phyloP scores from a whole-genome alignment of 2,888 invertebrate species.

The Leistus spinibarbis region DNA sequence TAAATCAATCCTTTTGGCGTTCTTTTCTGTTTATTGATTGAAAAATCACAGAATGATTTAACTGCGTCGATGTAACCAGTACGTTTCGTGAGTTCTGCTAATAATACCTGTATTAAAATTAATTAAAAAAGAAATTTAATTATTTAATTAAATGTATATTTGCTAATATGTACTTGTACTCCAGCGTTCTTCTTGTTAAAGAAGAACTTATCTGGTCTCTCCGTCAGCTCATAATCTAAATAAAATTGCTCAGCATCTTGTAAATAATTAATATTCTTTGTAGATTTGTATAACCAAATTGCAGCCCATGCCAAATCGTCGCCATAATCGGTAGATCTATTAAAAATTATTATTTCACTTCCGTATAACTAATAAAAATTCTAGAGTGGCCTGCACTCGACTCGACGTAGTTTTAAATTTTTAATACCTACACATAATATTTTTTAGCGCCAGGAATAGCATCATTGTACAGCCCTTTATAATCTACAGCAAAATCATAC shows the following conservation, averaged over 20 bases:
- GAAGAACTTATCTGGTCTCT: conserved; percentile 60
- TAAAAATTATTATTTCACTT: background rate
- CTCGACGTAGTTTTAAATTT: too few species aligned
- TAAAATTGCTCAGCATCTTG: conserved; percentile 60
- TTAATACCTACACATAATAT: conserved; percentile 57
- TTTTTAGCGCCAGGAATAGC: conserved; percentile 60
- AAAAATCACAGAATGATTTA: conserved; percentile 60
- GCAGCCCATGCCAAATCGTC: conserved; percentile 66
- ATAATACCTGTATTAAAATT: conserved; percentile 53
- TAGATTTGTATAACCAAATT: conserved; percentile 62
- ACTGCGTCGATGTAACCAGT: conserved; percentile 56
- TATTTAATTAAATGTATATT: background rate
- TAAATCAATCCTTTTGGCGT: conserved; percentile 63
- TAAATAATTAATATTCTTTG: conserved; percentile 57
- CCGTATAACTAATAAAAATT: too few species aligned
- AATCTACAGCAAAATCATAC: conserved; percentile 59
- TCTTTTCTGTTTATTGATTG: conserved; percentile 56
- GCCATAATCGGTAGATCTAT: conserved; percentile 61
- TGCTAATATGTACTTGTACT: conserved; percentile 55
- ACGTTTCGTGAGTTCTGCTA: conserved; percentile 58
- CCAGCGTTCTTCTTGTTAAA: conserved; percentile 64
- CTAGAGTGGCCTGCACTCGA: too few species aligned
- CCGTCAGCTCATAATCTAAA: conserved; percentile 57
- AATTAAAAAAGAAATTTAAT: background rate
- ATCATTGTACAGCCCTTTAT: conserved; percentile 61